Evolutionary conservation across 2,888 invertebrate genomes (phyloP), one percentile per base, ranked within the genome.

Genomic region (Tillus elongatus): DNA sequence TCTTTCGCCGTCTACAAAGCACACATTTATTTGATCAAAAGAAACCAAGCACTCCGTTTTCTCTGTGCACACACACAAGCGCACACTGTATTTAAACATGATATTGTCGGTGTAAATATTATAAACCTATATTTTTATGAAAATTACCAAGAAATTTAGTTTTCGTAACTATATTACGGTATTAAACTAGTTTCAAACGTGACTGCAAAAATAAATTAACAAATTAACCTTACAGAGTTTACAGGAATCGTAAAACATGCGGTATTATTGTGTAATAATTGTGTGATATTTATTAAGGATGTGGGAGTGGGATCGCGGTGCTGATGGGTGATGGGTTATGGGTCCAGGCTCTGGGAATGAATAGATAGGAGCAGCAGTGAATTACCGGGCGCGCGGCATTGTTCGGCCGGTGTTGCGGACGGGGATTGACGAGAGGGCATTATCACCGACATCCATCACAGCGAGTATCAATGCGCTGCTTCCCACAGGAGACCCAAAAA

Each of bases 341-440:
- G 15, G 19, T 12, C 11, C 50, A 52, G 35, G 9, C 13, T 9
- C 33, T 40, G 43, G 50, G 54, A 60, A 59, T 62, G 61, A 61
- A 63, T 63, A 61, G 63, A 62, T 61, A 60, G 63, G 61, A 61
- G 60, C 16, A 41, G 44, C 57, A 63, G 60, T 61, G 64, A 62
- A 60, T 62, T 63, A 62, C 61, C 56, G 56, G 59, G 57, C 54
- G 54, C 56, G 56, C 54, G 60, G 66, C 71, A 64, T 70, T 69
- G 71, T 71, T 69, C 67, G 72, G 69, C 65, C 64, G 63, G 64
- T 67, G 67, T 61, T 63, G 62, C 62, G 63, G 68, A 68, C 67
- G 62, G 63, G 66, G 64, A 69, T 68, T 68, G 68, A 69, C 67
- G 67, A 67, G 63, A 62, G 61, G 63, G 64, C 66, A 69, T 69